These are phyloP conservation scores for Drosophila leontia DNA, from an alignment of 1,140 invertebrate species.

Conservation along the genomic window DNA sequence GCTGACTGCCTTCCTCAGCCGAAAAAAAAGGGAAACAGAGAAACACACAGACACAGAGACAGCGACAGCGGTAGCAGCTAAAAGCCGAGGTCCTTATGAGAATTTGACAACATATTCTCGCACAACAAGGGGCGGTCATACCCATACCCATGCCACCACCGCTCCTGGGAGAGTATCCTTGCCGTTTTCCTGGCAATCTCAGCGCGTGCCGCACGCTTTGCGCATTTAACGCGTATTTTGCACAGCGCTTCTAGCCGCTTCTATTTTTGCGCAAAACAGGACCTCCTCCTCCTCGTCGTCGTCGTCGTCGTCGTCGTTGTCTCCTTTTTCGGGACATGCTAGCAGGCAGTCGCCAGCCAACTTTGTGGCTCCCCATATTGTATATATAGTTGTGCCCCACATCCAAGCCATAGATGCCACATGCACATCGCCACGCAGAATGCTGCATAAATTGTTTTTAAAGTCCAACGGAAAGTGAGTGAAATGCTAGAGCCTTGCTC, in stretches of 20 bases:
- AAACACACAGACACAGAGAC: constrained; percentile 45
- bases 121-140: constrained; percentile 40
- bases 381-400: constrained; percentile 18
- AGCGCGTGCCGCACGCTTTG: constrained; percentile 80
- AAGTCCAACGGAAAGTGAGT: constrained; percentile 62
- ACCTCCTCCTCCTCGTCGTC: constrained; percentile 6
- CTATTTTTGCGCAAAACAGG: constrained; percentile 19
- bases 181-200: constrained; percentile 58
- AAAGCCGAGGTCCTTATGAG: constrained; percentile 76
- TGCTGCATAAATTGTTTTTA: constrained; percentile 78
- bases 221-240: constrained; percentile 81
- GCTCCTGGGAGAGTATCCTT: neutral
- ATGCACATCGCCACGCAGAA: constrained; percentile 46
- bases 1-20: constrained; percentile 59
- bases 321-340: constrained; percentile 32
- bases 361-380: constrained; percentile 17
- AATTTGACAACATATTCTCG: constrained; percentile 81
- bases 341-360: constrained; percentile 34
- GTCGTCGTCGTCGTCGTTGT: constrained; percentile 1
- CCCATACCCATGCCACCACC: neutral
- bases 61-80: constrained; percentile 38
- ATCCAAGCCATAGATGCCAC: constrained; percentile 22
- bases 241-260: constrained; percentile 43
- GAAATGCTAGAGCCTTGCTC: constrained; percentile 51
- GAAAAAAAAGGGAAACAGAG: constrained; percentile 16